phyloP scores from a whole-genome alignment of 2,797 vertebrate genomes.

The Gallinago solitaria region DNA sequence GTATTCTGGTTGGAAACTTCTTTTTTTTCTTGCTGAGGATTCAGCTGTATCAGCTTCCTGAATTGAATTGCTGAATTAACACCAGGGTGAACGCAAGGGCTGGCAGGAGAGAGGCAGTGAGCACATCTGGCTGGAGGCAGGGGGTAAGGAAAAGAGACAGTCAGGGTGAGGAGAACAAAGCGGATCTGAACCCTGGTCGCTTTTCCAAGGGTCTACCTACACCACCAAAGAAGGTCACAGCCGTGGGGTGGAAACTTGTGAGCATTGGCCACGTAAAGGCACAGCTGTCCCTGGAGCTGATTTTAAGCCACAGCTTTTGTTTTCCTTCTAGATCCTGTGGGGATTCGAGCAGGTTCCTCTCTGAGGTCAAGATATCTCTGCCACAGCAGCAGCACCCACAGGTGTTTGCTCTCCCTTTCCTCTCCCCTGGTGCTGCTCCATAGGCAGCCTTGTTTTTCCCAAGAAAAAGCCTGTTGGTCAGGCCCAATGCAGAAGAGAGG shows the following conservation, averaged over 20 bases:
- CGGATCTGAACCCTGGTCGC: accelerated
- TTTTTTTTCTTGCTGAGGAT: not conserved
- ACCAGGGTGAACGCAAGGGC: not conserved
- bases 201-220: not conserved
- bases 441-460: not conserved
- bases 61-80: constrained; percentile 40
- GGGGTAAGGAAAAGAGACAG: constrained; percentile 24
- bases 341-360: not conserved
- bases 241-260: not conserved
- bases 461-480: not conserved
- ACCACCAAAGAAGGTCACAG: not conserved
- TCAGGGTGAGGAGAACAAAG: constrained; percentile 37
- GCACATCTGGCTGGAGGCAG: constrained; percentile 42
- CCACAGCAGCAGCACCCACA: not conserved
- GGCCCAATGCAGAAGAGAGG: not conserved
- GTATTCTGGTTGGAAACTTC: constrained; percentile 12
- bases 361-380: not conserved
- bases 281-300: not conserved
- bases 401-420: not conserved
- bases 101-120: constrained; percentile 1
- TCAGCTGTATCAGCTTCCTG: constrained; percentile 54
- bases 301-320: not conserved
- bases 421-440: not conserved
- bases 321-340: not conserved
- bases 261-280: accelerated